Base-by-base conservation (phyloP, 1,140 invertebrate genomes). In the Hycleus cichorii region DNA sequence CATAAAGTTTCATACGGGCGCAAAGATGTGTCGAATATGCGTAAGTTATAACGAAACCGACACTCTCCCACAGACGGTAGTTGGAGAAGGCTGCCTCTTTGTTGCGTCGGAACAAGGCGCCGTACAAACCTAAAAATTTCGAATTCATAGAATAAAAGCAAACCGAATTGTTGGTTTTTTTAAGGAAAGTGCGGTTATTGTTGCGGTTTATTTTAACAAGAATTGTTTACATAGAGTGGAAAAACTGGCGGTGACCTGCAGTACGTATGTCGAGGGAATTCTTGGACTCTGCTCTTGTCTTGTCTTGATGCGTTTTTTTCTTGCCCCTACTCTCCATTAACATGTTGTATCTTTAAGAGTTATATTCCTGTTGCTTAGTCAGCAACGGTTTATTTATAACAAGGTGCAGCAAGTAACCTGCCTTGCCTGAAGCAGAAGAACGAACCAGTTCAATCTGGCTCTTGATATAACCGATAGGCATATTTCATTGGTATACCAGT, bases 61-160 rank as follows among this genome's bases (percentile, higher is more conserved):
- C 81, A 40, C 89, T 92, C 76, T 97, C 94, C 89, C 95, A 95
- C 11, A 97, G 83, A 44, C 95, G 83, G 75, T 91, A 97, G 76
- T 96, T 97, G 58, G 93, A 95, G 80, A 97, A 97, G 0, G 95
- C 95, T 0, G 95, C 90, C 74, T 97, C 94, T 69, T 95, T 92
- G 74, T 94, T 91, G 39, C 91, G 83, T 51, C 90, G 79, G 77
- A 96, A 97, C 11, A 96, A 80, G 5, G 93, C 90, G 27, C 95
- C 92, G 69, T 97, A 93, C 25, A 95, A 81, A 70, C 91, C 91
- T 93, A 79, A 0, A 77, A 75, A 67, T 27, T 42, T n/a, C 10
- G 43, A 48, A 53, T 26, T 11, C 4, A 18, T 18, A 18, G 18
- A 18, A 18, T 18, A 18, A 18, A 18, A 18, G 1, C 18, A 18